Conservation (phyloP, 2,888 invertebrate genomes). For the Plemyria rubiginata region DNA sequence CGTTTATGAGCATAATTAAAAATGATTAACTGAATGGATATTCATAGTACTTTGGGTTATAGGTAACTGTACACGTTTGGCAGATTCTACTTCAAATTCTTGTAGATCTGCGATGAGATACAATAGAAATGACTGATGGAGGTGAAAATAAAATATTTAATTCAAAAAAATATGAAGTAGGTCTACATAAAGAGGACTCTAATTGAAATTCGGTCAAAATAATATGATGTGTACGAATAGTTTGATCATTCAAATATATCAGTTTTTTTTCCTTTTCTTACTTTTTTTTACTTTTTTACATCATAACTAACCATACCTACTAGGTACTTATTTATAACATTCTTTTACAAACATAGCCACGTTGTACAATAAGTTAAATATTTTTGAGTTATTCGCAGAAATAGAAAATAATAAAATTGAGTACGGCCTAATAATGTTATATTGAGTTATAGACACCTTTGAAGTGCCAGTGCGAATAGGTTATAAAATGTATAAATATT, state of each 20-base stretch:
- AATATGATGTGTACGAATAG: too few species aligned
- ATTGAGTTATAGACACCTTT: neutral
- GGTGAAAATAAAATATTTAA: neutral
- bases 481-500: too few species aligned
- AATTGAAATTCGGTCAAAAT: too few species aligned
- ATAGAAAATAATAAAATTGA: conserved; percentile 2
- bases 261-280: too few species aligned
- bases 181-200: too few species aligned
- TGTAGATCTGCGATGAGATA: neutral
- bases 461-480: neutral
- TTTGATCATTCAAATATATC: neutral
- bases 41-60: neutral
- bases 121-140: neutral
- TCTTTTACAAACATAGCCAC: neutral
- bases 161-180: too few species aligned
- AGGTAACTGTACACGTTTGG: too few species aligned
- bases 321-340: neutral
- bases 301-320: neutral
- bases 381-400: conserved; percentile 9
- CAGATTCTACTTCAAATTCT: too few species aligned
- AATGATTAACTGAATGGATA: neutral
- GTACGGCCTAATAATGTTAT: conserved; percentile 12
- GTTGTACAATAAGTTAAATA: neutral
- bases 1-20: too few species aligned
- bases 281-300: neutral